Percentiles rank a stretch among this genome's conserved stretches.
Conservation (phyloP, 1,140 invertebrate genomes). For the Lerema accius region DNA sequence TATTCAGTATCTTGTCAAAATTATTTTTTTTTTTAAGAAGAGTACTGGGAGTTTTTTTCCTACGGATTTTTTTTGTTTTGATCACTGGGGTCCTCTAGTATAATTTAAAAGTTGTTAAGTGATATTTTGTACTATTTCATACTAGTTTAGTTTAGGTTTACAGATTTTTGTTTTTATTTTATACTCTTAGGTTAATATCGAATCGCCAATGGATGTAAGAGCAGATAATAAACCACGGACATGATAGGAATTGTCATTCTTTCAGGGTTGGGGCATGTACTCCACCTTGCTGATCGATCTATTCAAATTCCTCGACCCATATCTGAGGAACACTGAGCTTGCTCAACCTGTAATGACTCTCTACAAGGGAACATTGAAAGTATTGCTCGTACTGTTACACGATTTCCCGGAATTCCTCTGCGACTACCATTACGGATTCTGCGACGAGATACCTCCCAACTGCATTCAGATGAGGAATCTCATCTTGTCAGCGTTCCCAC, state of each 20-base stretch:
- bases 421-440: conserved; percentile 99
- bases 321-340: conserved; percentile 97
- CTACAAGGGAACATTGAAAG: conserved; percentile 98
- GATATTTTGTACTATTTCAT: no score
- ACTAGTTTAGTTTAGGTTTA: no score
- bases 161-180: no score
- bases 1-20: no score
- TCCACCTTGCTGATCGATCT: conserved; percentile 96
- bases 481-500: conserved; percentile 98
- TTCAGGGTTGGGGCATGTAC: conserved; percentile 92
- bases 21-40: no score
- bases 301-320: conserved; percentile 98
- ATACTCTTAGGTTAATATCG: no score
- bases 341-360: conserved; percentile 95
- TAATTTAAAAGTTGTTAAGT: no score
- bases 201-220: no score
- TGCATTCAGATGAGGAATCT: conserved; percentile 99
- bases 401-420: conserved; percentile 99
- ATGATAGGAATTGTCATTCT: conserved; percentile 33
- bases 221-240: no score
- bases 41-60: no score
- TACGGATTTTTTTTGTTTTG: no score
- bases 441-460: conserved; percentile 99
- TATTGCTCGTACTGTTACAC: conserved; percentile 97
- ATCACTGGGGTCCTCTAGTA: no score